Conservation (phyloP, 2,797 vertebrate species). For the Pachyuromys duprasi region DNA sequence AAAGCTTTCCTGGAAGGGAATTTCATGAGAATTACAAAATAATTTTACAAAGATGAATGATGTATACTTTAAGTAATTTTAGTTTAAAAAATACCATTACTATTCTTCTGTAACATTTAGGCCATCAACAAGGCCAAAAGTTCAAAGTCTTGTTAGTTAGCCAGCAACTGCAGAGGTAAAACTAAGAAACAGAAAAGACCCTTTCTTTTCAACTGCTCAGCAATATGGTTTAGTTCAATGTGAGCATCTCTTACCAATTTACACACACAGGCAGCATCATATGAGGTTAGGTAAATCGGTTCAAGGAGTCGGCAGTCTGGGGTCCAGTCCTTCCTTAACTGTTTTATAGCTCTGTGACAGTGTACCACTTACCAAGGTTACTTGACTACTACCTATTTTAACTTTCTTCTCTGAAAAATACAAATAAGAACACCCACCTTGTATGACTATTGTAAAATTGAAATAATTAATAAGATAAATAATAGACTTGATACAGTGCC, state of each 20-base stretch:
- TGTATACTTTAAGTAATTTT: slow-evolving; percentile 3
- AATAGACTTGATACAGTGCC: neutral
- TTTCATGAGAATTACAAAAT: neutral
- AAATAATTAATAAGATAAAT: slow-evolving; percentile 4
- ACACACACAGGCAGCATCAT: neutral
- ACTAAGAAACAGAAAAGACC: neutral
- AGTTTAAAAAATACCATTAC: neutral
- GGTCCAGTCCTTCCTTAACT: neutral
- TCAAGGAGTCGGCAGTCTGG: neutral
- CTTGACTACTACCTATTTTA: neutral
- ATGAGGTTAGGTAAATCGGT: neutral
- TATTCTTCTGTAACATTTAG: neutral
- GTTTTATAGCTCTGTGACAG: slow-evolving; percentile 24
- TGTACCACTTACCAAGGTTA: neutral
- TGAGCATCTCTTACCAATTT: neutral
- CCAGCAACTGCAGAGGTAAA: neutral
- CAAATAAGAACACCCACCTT: neutral
- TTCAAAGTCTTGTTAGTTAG: neutral
- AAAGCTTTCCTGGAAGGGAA: slow-evolving; percentile 3
- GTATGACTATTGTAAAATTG: neutral
- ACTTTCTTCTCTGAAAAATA: slow-evolving; percentile 32
- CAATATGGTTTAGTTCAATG: neutral
- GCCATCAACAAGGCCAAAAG: neutral
- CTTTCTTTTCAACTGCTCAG: neutral
- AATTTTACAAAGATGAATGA: slow-evolving; percentile 49